phyloP scores from a whole-genome alignment of 2,888 invertebrate genomes.

The Chloroclystis v-ata region DNA sequence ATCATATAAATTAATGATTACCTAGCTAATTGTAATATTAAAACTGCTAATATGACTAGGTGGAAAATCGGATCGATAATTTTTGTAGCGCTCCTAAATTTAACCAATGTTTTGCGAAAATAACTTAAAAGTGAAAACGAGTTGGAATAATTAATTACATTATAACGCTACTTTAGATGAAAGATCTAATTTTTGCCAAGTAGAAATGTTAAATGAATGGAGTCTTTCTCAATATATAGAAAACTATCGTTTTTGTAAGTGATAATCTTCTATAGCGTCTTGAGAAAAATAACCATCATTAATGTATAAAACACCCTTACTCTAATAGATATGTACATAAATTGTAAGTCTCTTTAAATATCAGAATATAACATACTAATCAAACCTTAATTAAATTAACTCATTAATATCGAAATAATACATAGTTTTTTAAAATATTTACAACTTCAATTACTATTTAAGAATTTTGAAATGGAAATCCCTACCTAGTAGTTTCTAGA shows the following conservation, averaged over 20 bases:
- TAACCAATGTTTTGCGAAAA: conserved; percentile 2
- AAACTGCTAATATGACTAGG: conserved; percentile 73
- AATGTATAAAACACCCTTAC: conserved; percentile 54
- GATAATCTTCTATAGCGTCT: background rate
- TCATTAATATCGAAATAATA: conserved; percentile 67
- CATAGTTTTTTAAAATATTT: conserved; percentile 73
- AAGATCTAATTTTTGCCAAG: conserved; percentile 1
- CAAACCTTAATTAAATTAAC: conserved; percentile 71
- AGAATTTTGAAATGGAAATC: conserved; percentile 36
- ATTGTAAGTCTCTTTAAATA: conserved; percentile 66
- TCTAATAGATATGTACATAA: conserved; percentile 76
- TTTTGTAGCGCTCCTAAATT: conserved; percentile 2
- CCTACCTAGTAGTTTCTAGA: conserved; percentile 12
- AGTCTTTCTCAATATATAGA: conserved; percentile 3
- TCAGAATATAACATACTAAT: conserved; percentile 64
- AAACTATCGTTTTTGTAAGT: too few relatives aligned
- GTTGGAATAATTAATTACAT: conserved; percentile 7
- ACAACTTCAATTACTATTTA: conserved; percentile 62
- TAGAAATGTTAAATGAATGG: background rate
- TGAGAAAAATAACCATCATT: conserved; percentile 17
- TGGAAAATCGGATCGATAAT: conserved; percentile 49
- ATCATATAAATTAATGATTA: conserved; percentile 54
- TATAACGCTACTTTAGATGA: conserved; percentile 1
- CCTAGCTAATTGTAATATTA: conserved; percentile 52
- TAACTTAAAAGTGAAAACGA: conserved; percentile 9